phyloP scores from a whole-genome alignment of 2,797 vertebrate species.

The Tolypeutes matacus region DNA sequence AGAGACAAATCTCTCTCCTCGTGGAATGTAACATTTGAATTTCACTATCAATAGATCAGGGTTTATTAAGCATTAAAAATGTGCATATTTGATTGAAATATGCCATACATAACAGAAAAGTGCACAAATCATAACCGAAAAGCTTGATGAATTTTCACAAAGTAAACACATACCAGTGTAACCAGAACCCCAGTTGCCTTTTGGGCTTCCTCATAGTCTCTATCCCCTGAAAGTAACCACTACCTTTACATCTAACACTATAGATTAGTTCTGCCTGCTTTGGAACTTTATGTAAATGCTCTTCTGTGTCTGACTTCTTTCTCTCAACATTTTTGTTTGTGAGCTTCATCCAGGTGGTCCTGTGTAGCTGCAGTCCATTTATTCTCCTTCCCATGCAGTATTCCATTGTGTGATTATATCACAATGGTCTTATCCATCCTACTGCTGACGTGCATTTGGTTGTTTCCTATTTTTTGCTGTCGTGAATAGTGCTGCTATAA shows the following conservation, averaged over 20 bases:
- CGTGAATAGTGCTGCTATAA: slow-evolving; percentile 20
- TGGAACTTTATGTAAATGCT: slow-evolving; percentile 7
- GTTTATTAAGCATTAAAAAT: slow-evolving; percentile 16
- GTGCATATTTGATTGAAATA: slow-evolving; percentile 40
- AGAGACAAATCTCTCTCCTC: background rate
- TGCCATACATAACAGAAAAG: background rate
- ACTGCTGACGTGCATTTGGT: background rate
- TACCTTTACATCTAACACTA: background rate
- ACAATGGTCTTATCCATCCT: background rate
- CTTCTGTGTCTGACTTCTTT: slow-evolving; percentile 22
- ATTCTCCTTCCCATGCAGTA: background rate
- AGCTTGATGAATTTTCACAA: slow-evolving; percentile 9
- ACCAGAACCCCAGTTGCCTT: background rate
- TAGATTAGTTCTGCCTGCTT: slow-evolving; percentile 14
- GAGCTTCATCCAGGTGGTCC: slow-evolving; percentile 38
- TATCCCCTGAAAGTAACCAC: background rate
- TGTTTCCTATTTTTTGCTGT: background rate
- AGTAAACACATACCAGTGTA: background rate
- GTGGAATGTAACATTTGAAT: slow-evolving; percentile 8
- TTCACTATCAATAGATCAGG: background rate
- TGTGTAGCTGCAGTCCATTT: background rate
- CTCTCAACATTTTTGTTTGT: slow-evolving; percentile 40
- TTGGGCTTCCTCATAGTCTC: background rate
- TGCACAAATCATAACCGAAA: slow-evolving; percentile 16
- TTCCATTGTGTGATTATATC: slow-evolving; percentile 17